Percentiles rank a stretch among this genome's conserved stretches.
Conservation (phyloP, 2,888 invertebrate species). For the Myathropa florea region DNA sequence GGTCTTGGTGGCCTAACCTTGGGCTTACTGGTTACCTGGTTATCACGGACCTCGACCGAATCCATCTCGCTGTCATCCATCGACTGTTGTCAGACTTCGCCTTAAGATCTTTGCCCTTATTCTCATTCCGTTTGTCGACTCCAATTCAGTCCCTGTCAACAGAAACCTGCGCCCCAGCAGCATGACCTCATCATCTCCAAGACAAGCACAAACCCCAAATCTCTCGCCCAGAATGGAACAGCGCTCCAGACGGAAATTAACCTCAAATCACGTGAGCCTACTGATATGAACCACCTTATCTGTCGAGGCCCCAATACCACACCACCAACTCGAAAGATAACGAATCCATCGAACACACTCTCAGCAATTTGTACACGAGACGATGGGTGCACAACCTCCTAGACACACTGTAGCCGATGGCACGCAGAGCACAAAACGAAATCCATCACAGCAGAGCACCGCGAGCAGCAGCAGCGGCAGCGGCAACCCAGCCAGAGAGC, state of each 20-base stretch:
- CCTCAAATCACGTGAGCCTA: neutral
- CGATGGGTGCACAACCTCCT: neutral
- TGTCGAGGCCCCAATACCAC: neutral
- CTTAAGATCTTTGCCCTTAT: no score
- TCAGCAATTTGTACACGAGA: no score
- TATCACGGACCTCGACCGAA: no score
- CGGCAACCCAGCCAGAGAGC: neutral
- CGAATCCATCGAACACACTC: no score
- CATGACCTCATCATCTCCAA: neutral
- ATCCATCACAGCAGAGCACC: constrained; percentile 15
- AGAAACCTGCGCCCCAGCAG: no score
- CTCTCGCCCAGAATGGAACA: no score
- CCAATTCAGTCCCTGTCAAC: no score
- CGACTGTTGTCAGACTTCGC: no score
- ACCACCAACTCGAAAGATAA: neutral
- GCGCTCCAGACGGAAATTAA: neutral
- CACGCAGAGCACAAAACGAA: constrained; percentile 12
- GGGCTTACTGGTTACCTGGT: no score
- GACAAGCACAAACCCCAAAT: neutral
- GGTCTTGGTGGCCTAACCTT: no score
- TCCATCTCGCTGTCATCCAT: no score
- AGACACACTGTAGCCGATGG: constrained; percentile 31
- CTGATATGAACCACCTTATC: neutral
- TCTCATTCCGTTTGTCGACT: no score
- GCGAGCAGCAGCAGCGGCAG: neutral